Conservation (phyloP, 2,888 invertebrate species). For the Pyralis farinalis region DNA sequence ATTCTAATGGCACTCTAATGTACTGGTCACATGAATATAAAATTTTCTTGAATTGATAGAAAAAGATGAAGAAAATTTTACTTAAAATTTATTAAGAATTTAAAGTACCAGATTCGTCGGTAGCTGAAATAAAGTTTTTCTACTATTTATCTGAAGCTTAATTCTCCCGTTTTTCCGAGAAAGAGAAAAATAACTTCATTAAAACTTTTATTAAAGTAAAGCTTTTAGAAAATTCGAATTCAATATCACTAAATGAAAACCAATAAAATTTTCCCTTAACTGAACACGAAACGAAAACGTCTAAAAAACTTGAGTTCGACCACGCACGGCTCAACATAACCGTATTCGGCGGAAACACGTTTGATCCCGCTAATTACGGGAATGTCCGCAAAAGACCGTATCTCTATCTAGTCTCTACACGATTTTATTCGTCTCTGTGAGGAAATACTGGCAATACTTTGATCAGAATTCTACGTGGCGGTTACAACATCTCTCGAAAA, state of each 20-base stretch:
- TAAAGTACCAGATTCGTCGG: no score
- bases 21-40: no score
- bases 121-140: no score
- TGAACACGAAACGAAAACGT: slow-evolving; percentile 22
- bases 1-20: no score
- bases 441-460: slow-evolving; percentile 61
- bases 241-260: not conserved
- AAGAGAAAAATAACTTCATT: no score
- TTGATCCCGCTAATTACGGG: slow-evolving; percentile 56
- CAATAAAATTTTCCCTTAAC: not conserved
- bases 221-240: no score
- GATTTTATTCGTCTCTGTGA: slow-evolving; percentile 18
- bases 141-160: no score
- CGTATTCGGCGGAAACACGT: slow-evolving; percentile 39
- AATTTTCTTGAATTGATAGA: no score
- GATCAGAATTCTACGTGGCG: slow-evolving; percentile 40
- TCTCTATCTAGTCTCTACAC: slow-evolving; percentile 17
- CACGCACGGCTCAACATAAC: slow-evolving; percentile 53
- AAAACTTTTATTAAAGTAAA: no score
- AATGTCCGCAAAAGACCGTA: slow-evolving; percentile 27
- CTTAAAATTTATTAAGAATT: no score
- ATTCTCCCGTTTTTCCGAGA: no score
- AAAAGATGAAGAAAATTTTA: no score
- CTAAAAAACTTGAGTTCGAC: slow-evolving; percentile 38
- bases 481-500: not conserved